Conservation (phyloP, 2,888 invertebrate genomes). For the Catocala fraxini region DNA sequence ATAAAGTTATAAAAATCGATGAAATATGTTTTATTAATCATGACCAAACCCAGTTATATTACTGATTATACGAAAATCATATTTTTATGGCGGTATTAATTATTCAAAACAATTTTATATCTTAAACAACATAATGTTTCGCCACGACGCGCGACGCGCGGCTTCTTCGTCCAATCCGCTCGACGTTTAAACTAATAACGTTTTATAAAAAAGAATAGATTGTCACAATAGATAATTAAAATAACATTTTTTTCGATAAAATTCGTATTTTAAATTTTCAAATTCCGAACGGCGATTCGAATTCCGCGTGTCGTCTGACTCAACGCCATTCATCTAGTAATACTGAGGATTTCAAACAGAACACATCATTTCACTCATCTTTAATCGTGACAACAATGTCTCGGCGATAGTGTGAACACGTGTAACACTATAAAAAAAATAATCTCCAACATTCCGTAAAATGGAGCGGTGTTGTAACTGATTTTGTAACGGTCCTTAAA, state of each 20-base stretch:
- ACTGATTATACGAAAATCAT: conserved; percentile 16
- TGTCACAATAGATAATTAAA: conserved; percentile 9
- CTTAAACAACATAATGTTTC: not conserved
- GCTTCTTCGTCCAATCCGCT: not conserved
- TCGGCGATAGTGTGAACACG: conserved; percentile 50
- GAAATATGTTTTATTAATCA: conserved; percentile 42
- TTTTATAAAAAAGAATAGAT: not conserved
- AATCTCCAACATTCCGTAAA: conserved; percentile 54
- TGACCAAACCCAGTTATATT: conserved; percentile 30
- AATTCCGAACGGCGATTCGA: conserved; percentile 25
- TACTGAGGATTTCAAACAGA: conserved; percentile 33
- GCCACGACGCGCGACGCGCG: not conserved
- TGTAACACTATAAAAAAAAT: conserved; percentile 55
- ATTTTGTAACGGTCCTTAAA: conserved; percentile 51
- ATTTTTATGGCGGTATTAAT: conserved; percentile 37
- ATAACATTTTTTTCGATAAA: not conserved
- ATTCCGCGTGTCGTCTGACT: conserved; percentile 24
- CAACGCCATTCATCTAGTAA: conserved; percentile 37
- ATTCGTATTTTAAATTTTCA: conserved; percentile 20
- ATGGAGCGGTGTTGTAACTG: conserved; percentile 56
- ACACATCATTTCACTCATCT: conserved; percentile 56
- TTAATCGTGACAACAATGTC: conserved; percentile 62
- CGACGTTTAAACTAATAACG: not conserved
- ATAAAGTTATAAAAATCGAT: conserved; percentile 47
- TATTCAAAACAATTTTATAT: conserved; percentile 17